Conservation (phyloP, 2,797 vertebrate genomes). For the Bucorvus abyssinicus region DNA sequence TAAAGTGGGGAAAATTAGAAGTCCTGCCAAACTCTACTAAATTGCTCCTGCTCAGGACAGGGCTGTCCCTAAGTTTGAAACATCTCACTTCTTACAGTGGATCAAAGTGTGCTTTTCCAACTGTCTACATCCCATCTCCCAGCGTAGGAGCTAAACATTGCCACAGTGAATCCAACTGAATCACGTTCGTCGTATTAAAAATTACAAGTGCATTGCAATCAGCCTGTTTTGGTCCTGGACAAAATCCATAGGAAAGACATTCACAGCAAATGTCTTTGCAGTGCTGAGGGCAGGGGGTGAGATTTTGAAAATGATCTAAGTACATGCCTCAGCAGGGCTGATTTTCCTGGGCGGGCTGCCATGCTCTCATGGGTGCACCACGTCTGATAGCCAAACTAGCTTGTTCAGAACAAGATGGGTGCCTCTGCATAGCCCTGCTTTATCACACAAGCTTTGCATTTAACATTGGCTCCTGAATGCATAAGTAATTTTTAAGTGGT, state of each 20-base stretch:
- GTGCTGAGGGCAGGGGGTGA: neutral
- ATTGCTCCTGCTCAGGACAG: neutral
- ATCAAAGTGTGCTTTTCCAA: neutral
- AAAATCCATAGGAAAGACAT: neutral
- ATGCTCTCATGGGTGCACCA: neutral
- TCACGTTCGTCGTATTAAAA: neutral
- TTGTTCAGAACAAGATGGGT: neutral
- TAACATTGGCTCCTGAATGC: neutral
- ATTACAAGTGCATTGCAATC: neutral
- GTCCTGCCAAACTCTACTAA: neutral
- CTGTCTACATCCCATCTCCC: neutral
- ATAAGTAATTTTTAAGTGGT: neutral
- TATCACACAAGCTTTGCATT: neutral
- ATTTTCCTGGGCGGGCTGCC: neutral
- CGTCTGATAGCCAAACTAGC: neutral
- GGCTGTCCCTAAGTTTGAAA: neutral
- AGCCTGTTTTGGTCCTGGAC: neutral
- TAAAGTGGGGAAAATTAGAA: neutral
- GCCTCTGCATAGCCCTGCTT: neutral
- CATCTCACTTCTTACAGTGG: neutral
- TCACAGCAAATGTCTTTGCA: neutral
- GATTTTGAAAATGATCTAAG: neutral
- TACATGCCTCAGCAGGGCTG: neutral
- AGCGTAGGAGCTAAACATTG: neutral
- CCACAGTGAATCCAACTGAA: neutral